Conservation (phyloP, 2,888 invertebrate species). For the Pinctada fucata region DNA sequence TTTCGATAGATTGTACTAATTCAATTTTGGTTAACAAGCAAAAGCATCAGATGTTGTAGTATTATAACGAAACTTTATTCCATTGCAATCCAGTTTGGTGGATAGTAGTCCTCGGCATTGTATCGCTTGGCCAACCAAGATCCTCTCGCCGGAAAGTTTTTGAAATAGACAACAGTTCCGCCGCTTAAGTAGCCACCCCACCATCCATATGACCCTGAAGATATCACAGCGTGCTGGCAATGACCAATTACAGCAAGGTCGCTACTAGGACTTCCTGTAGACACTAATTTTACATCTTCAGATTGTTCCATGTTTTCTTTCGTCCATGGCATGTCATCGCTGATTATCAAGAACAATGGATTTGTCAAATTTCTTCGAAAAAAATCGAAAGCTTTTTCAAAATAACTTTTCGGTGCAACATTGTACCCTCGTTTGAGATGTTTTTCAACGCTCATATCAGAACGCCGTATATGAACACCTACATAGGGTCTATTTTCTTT, state of each 20-base stretch:
- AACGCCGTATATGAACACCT: slow-evolving; percentile 58
- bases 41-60: no score
- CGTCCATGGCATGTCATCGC: slow-evolving; percentile 56
- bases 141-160: slow-evolving; percentile 46
- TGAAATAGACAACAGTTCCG: slow-evolving; percentile 59
- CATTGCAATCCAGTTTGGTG: slow-evolving; percentile 53
- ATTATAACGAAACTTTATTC: slow-evolving; percentile 12
- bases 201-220: slow-evolving; percentile 71
- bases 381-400: slow-evolving; percentile 50
- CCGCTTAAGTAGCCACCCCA: slow-evolving; percentile 71
- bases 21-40: no score
- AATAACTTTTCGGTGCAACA: slow-evolving; percentile 46
- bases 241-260: slow-evolving; percentile 56
- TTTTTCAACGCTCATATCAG: slow-evolving; percentile 44
- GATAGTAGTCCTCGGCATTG: slow-evolving; percentile 54
- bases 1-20: no score
- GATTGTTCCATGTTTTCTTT: slow-evolving; percentile 36
- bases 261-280: slow-evolving; percentile 39
- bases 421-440: slow-evolving; percentile 50
- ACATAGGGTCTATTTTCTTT: slow-evolving; percentile 36
- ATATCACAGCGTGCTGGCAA: slow-evolving; percentile 77
- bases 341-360: slow-evolving; percentile 53
- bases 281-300: slow-evolving; percentile 41
- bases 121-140: slow-evolving; percentile 51
- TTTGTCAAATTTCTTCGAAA: slow-evolving; percentile 45